Evolutionary conservation across 2,797 vertebrate species (phyloP).

Genomic region (Eulemur coronatus): DNA sequence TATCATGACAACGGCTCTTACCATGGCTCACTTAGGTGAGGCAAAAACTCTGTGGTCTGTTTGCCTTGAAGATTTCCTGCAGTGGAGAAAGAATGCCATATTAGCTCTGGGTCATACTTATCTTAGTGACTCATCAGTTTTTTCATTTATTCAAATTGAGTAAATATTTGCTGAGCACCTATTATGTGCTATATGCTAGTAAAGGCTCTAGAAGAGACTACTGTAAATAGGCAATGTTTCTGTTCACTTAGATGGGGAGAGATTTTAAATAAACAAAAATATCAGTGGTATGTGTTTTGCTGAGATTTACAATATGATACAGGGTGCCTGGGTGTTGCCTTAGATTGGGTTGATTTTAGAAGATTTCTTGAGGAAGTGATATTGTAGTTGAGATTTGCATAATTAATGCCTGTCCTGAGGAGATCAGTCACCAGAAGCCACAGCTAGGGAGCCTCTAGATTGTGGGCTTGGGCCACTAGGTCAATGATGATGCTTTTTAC

Average conservation of each 20-base stretch:
- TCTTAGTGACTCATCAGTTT: not conserved
- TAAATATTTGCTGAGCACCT: not conserved
- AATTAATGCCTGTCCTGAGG: not conserved
- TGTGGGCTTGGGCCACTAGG: not conserved
- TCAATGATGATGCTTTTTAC: not conserved
- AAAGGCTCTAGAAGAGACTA: not conserved
- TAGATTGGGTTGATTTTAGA: not conserved
- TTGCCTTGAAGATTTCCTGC: not conserved
- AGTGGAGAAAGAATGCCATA: not conserved
- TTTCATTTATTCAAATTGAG: constrained; percentile 5
- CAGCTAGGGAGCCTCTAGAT: not conserved
- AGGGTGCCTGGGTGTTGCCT: not conserved
- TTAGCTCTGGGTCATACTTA: not conserved
- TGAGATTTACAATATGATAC: not conserved
- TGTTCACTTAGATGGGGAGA: not conserved
- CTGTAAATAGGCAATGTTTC: not conserved
- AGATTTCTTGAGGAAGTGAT: not conserved
- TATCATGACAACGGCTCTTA: not conserved
- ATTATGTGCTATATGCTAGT: not conserved
- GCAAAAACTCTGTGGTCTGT: not conserved
- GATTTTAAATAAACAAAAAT: not conserved
- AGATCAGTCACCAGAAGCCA: not conserved
- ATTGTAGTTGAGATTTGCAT: not conserved
- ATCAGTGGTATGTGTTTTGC: not conserved
- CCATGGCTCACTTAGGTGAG: not conserved